Base-by-base conservation (phyloP, 2,797 vertebrate species). In the Aplochiton taeniatus region DNA sequence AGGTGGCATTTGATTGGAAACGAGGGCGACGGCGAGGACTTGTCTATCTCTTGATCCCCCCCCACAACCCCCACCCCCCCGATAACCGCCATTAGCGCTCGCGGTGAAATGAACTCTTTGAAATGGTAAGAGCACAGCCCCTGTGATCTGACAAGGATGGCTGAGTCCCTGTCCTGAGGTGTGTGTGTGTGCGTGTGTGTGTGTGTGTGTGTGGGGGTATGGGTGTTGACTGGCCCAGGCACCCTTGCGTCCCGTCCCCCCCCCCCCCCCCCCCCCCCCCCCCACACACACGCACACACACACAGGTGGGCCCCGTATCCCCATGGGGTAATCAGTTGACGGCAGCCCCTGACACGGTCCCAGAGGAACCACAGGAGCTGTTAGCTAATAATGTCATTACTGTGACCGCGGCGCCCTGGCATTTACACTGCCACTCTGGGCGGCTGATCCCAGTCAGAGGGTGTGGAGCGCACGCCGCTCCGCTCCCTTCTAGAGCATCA, bases 1-100 rank as follows among this genome's bases (percentile, higher is more conserved):
- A 92, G 90, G 85, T 91, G 89, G 82, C 88, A 90, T 92, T 92
- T 93, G 88, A 92, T 92, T 91, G 91, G 86, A 92, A 93, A 93
- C 89, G 85, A 91, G 87, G 31, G 80, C 83, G 85, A 91, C 84
- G 84, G 86, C 63, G 20, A 87, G 85, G 86, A 88, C 88, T 90
- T 92, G 88, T 91, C 90, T 91, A 90, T 92, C 90, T 89, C 78
- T 81, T 82, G 88, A 89, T 90, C 85, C 85, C n/a, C n/a, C n/a
- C n/a, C n/a, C n/a, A n/a, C n/a, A n/a, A n/a, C n/a, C n/a, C n/a
- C n/a, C n/a, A n/a, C n/a, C n/a, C n/a, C n/a, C 83, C 78, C 73
- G 75, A 85, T 90, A 90, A 90, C 78, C 81, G 74, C 80, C 86
- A 91, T 90, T 90, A 88, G 77, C 85, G 77, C 31, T 79, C 14